Evolutionary conservation across 2,113 vertebrate species (phyloP), one percentile per base, ranked within the genome.

Genomic region (Oxyura jamaicensis): DNA sequence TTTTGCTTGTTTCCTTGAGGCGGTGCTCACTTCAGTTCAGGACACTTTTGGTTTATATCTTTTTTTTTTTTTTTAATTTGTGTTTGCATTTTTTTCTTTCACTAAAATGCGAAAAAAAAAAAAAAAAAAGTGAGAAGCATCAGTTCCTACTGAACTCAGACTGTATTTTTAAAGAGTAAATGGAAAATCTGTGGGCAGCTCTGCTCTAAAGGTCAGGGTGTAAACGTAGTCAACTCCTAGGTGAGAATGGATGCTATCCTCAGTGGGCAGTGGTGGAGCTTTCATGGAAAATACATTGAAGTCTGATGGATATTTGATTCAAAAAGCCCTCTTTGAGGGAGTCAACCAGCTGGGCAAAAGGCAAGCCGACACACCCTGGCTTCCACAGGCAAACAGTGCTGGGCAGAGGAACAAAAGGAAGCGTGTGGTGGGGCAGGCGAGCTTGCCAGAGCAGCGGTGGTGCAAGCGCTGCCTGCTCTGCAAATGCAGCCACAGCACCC

Each of bases 201-300:
- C 35, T 1, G 16, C 52, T 90, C 13, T 81, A 41, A 78, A 81
- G 17, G 56, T 62, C 13, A 2, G 16, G 33, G 18, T 20, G 36
- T 18, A 83, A 79, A 46, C 1, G 8, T 33, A 55, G 10, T 39
- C 59, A 41, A 78, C 56, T 12, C 59, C 41, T 21, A 55, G 23
- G 0, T 46, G 83, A 56, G 81, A 44, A 33, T 0, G 28, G 66
- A 13, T 31, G 25, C 13, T 39, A 56, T 11, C 6, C 19, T 68
- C 0, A 1, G 39, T 11, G 48, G 58, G n/a, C 31, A 26, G 13
- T 17, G 15, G 8, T 0, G 3, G 18, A n/a, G 66, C 12, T 72
- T 82, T 50, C 29, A 5, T 0, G 1, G 2, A 16, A 63, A 63
- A 68, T 3, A 41, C 31, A 67, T 0, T 0, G 69, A 50, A 78